phyloP scores from a whole-genome alignment of 2,113 vertebrate genomes.

The western clawed frog (Xenopus tropicalis) region UCB_Xtro_10.0 CM004452.2:12303501-12304000 shows the following conservation, averaged over 20 bases:
- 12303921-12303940: no score
- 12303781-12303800: no score
- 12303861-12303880: no score
- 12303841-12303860: no score
- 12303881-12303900: no score
- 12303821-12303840: no score
- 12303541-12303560: conserved; percentile 91
- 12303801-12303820: no score
- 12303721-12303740: conserved; percentile 97
- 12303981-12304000: no score
- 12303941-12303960: no score
- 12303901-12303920: no score
- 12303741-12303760: conserved; percentile 54
- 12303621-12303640: conserved; percentile 85
- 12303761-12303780: no score
- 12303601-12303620: conserved; percentile 87
- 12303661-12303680: conserved; percentile 87
- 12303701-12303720: conserved; percentile 96
- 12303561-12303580: conserved; percentile 82
- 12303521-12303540: conserved; percentile 94
- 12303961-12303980: no score
- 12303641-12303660: conserved; percentile 87
- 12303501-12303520: conserved; percentile 94
- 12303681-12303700: conserved; percentile 91
- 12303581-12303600: conserved; percentile 84